phyloP scores from a whole-genome alignment of 2,113 vertebrate genomes.

The Alligator mississippiensis region DNA sequence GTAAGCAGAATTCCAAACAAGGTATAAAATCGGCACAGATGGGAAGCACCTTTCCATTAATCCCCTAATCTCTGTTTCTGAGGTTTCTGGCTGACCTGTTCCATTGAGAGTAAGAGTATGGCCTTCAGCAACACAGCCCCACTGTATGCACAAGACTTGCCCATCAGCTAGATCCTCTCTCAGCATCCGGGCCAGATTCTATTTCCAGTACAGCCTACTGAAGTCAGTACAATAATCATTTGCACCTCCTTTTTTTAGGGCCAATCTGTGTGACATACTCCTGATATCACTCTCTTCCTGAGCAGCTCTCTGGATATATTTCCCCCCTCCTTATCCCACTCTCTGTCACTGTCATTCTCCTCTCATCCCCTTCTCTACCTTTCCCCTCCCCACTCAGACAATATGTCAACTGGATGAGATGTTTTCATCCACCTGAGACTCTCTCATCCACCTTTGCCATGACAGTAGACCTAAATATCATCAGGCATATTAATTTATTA shows the following conservation, averaged over 20 bases:
- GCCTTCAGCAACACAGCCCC: background rate
- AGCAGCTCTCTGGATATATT: rapidly evolving
- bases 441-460: background rate
- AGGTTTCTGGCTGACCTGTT: background rate
- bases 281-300: background rate
- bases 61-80: background rate
- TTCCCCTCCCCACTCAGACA: background rate
- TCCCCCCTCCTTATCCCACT: background rate
- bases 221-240: background rate
- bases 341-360: rapidly evolving
- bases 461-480: background rate
- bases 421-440: background rate
- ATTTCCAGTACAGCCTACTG: background rate
- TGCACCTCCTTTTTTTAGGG: background rate
- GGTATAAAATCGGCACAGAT: background rate
- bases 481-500: rapidly evolving
- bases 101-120: background rate
- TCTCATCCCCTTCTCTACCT: background rate
- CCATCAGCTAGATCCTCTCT: background rate
- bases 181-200: background rate
- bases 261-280: background rate
- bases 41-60: background rate
- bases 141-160: background rate
- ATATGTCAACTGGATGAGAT: background rate
- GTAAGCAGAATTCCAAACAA: background rate